Evolutionary conservation across 2,888 invertebrate species (phyloP).

Genomic region (Poecilobothrus nobilitatus): DNA sequence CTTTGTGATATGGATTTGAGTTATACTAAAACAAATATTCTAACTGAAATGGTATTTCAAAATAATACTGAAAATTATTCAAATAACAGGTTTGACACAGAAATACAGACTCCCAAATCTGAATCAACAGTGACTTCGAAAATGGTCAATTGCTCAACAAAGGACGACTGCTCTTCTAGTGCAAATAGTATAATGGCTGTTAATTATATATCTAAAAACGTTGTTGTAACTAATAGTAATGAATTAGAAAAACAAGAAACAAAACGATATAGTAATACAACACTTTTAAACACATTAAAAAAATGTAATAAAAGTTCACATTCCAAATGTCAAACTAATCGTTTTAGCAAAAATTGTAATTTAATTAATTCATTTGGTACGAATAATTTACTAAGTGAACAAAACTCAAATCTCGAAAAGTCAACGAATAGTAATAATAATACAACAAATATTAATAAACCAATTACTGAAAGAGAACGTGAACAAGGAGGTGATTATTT

Average conservation of each 20-base stretch:
- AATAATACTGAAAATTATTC: background rate
- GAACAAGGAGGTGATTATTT: slow-evolving; percentile 71
- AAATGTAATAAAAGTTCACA: slow-evolving; percentile 39
- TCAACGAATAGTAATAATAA: slow-evolving; percentile 21
- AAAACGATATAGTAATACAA: background rate
- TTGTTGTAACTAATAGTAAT: background rate
- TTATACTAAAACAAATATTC: background rate
- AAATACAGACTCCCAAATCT: background rate
- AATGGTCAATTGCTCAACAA: slow-evolving; percentile 13
- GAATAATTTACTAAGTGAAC: slow-evolving; percentile 17
- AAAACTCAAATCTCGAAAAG: slow-evolving; percentile 19
- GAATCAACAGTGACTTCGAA: slow-evolving; percentile 16
- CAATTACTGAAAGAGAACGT: slow-evolving; percentile 38
- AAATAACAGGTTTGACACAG: background rate
- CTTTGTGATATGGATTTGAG: too few relatives aligned
- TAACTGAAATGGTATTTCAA: background rate
- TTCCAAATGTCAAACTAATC: slow-evolving; percentile 37
- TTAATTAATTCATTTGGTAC: slow-evolving; percentile 9
- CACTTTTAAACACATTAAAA: slow-evolving; percentile 25
- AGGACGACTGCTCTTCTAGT: background rate
- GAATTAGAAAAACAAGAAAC: background rate
- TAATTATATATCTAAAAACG: too few relatives aligned
- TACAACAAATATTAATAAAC: slow-evolving; percentile 26
- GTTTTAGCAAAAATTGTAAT: slow-evolving; percentile 22
- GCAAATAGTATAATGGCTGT: slow-evolving; percentile 21